A percentile compares a stretch with the other conserved stretches of the same genome.
phyloP scores from a whole-genome alignment of 2,797 vertebrate species.

The Chrosomus eos region DNA sequence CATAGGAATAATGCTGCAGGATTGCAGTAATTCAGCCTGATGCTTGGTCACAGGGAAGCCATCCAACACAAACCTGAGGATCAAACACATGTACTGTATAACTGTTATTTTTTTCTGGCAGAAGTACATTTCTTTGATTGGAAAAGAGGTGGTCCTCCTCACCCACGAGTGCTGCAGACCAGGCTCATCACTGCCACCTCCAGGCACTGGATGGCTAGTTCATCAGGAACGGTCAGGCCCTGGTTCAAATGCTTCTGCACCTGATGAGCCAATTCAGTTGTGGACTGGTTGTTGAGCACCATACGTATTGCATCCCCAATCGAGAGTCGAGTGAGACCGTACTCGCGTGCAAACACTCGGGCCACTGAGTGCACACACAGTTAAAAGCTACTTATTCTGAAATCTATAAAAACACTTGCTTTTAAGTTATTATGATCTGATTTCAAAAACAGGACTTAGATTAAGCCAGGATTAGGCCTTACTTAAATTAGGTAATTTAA shows the following conservation, averaged over 20 bases:
- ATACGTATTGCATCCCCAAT: slow-evolving; percentile 81
- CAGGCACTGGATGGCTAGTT: slow-evolving; percentile 87
- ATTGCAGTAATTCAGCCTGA: slow-evolving; percentile 84
- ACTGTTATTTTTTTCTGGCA: slow-evolving; percentile 15
- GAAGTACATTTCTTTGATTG: neutral
- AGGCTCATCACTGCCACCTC: slow-evolving; percentile 83
- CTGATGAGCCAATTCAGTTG: slow-evolving; percentile 78
- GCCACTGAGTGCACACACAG: slow-evolving; percentile 78
- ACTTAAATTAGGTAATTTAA: neutral
- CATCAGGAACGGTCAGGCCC: slow-evolving; percentile 85
- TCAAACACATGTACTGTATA: slow-evolving; percentile 31
- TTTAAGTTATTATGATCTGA: neutral
- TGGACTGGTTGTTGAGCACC: slow-evolving; percentile 76
- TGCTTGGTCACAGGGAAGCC: slow-evolving; percentile 87
- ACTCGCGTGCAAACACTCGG: slow-evolving; percentile 78
- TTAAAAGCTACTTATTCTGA: neutral
- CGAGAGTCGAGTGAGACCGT: slow-evolving; percentile 84
- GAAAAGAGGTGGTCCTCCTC: slow-evolving; percentile 40
- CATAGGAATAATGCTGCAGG: slow-evolving; percentile 85
- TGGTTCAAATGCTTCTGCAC: slow-evolving; percentile 81
- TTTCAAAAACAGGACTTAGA: neutral
- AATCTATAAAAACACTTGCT: neutral
- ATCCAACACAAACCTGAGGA: slow-evolving; percentile 88
- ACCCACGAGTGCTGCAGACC: slow-evolving; percentile 85
- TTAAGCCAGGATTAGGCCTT: too few species aligned